These are phyloP conservation scores for Sternarchorhynchus goeldii DNA, from an alignment of 2,797 vertebrate genomes.

Conservation along the genomic window DNA sequence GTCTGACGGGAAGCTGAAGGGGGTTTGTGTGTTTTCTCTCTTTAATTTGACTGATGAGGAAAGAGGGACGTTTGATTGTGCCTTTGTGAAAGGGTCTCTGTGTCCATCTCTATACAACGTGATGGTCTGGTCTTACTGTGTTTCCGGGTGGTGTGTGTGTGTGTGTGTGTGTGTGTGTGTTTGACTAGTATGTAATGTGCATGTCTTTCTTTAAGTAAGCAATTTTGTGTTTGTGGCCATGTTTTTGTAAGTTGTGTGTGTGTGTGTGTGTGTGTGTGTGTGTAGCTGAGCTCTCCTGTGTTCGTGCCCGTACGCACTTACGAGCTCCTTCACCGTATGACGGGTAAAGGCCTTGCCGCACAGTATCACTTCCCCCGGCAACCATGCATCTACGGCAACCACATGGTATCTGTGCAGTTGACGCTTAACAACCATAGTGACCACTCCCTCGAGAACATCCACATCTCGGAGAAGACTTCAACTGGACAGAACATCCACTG, in stretches of 20 bases:
- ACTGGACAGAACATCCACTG: slow-evolving; percentile 81
- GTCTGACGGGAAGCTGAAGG: neutral
- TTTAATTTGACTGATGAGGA: slow-evolving; percentile 1
- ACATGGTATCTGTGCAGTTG: slow-evolving; percentile 89
- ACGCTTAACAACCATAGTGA: slow-evolving; percentile 85
- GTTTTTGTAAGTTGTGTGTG: neutral
- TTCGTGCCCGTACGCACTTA: slow-evolving; percentile 82
- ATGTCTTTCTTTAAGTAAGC: neutral
- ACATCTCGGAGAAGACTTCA: slow-evolving; percentile 78
- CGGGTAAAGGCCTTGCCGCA: slow-evolving; percentile 90
- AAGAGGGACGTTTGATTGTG: neutral
- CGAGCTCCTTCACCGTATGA: slow-evolving; percentile 93
- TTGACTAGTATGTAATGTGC: neutral
- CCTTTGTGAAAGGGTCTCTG: neutral
- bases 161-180: neutral
- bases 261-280: neutral
- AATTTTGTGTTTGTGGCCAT: neutral
- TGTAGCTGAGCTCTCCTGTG: slow-evolving; percentile 81
- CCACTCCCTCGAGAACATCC: slow-evolving; percentile 83
- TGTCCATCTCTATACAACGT: neutral
- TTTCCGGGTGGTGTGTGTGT: neutral
- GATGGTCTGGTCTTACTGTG: neutral
- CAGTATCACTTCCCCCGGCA: slow-evolving; percentile 90
- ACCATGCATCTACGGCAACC: slow-evolving; percentile 81
- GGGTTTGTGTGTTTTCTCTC: neutral